Percentiles rank a stretch among this genome's conserved stretches.
Conservation (phyloP, 2,888 invertebrate species). For the Uloborus plumipes region DNA sequence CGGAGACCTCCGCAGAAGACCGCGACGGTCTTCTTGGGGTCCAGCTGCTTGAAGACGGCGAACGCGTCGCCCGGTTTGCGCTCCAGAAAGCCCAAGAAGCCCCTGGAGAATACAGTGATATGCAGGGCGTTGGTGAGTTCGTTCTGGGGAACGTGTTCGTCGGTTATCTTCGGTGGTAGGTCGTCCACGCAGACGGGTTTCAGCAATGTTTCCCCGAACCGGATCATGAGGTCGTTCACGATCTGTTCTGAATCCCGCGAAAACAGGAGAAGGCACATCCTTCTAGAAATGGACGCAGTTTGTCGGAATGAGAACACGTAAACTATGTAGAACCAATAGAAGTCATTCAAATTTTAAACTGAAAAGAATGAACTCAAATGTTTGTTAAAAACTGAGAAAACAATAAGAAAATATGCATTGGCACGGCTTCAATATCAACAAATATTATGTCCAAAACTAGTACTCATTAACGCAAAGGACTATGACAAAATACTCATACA, state of each 20-base stretch:
- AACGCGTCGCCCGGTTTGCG: conserved; percentile 22
- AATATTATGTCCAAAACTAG: no score
- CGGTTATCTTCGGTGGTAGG: background rate
- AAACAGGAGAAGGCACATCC: conserved; percentile 1
- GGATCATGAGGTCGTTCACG: conserved; percentile 13
- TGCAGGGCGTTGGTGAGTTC: conserved; percentile 8
- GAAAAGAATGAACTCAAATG: no score
- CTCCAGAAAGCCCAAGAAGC: conserved; percentile 37
- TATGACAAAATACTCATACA: no score
- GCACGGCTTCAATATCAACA: no score
- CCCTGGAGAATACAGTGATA: conserved; percentile 35
- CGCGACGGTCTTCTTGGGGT: conserved; percentile 13
- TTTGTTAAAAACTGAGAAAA: no score
- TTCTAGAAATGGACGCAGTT: no score
- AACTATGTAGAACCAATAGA: no score
- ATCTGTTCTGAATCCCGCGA: conserved; percentile 25
- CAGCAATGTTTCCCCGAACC: background rate
- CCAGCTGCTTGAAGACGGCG: conserved; percentile 9
- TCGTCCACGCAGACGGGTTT: conserved; percentile 24
- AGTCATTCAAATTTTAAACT: no score
- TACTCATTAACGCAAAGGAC: no score
- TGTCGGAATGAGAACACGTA: no score
- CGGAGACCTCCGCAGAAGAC: conserved; percentile 23
- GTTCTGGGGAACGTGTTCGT: background rate
- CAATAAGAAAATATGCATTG: no score